Conservation (phyloP, 2,888 invertebrate genomes). For the Apoda limacodes region DNA sequence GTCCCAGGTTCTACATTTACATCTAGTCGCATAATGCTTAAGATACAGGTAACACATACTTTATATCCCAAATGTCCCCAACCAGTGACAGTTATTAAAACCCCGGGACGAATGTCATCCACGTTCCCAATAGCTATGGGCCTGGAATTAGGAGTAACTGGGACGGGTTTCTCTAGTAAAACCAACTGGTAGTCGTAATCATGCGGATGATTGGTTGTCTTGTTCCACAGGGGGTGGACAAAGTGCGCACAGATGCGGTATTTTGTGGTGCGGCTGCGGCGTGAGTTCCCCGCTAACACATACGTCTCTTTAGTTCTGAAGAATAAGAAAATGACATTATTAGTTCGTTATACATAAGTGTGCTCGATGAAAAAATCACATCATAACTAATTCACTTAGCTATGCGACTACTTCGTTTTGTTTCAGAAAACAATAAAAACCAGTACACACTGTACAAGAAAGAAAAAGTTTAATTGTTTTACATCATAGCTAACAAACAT, state of each 20-base stretch:
- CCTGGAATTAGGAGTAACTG: constrained; percentile 30
- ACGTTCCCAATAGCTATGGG: constrained; percentile 46
- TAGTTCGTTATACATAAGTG: too few relatives aligned
- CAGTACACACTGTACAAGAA: too few relatives aligned
- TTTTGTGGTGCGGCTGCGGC: constrained; percentile 26
- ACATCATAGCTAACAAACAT: too few relatives aligned
- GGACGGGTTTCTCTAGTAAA: constrained; percentile 39
- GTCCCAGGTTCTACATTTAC: too few relatives aligned
- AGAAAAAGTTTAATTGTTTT: too few relatives aligned
- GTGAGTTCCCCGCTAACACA: constrained; percentile 42
- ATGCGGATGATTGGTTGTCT: constrained; percentile 28
- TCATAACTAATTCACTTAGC: too few relatives aligned
- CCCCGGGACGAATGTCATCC: constrained; percentile 31
- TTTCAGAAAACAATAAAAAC: too few relatives aligned
- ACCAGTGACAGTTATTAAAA: constrained; percentile 36
- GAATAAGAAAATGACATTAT: too few relatives aligned
- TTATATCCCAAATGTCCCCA: constrained; percentile 47
- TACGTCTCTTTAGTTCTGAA: constrained; percentile 34
- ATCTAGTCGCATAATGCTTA: neutral
- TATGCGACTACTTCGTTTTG: too few relatives aligned
- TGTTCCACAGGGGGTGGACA: constrained; percentile 41
- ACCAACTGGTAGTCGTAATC: constrained; percentile 56
- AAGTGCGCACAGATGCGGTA: constrained; percentile 48
- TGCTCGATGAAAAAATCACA: too few relatives aligned
- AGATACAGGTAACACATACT: constrained; percentile 29